phyloP scores from a whole-genome alignment of 2,888 invertebrate species.

The Chaitophorus viminalis region DNA sequence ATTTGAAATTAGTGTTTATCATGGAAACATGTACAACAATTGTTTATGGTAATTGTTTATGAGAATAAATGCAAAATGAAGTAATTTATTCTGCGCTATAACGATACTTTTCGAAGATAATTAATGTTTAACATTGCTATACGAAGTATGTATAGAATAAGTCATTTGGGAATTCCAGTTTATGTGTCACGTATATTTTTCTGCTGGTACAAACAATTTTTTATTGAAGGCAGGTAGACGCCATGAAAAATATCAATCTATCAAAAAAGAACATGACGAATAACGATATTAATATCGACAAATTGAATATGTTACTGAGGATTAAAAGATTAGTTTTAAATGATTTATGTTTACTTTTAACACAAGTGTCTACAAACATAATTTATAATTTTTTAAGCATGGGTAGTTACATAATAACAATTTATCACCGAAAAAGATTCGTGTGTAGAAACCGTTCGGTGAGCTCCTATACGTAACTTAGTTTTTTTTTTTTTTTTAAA shows the following conservation, averaged over 20 bases:
- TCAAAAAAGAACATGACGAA: slow-evolving; percentile 23
- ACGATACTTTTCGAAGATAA: background rate
- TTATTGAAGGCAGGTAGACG: slow-evolving; percentile 16
- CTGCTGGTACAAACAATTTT: background rate
- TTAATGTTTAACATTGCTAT: background rate
- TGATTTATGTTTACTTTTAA: slow-evolving; percentile 2
- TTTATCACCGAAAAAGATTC: background rate
- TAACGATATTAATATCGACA: slow-evolving; percentile 29
- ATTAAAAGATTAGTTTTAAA: slow-evolving; percentile 42
- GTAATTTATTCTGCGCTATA: background rate
- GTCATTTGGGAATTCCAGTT: slow-evolving; percentile 26
- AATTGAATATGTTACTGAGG: slow-evolving; percentile 30
- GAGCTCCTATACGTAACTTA: too few relatives aligned
- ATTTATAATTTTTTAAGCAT: background rate
- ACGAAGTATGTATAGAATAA: background rate
- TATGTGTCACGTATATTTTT: slow-evolving; percentile 1
- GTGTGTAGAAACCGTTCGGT: background rate
- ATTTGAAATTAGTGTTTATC: slow-evolving; percentile 17
- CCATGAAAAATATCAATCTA: slow-evolving; percentile 38
- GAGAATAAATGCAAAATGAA: too few relatives aligned
- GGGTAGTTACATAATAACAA: background rate
- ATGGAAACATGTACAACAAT: background rate
- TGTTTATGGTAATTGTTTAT: background rate
- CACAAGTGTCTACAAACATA: background rate
- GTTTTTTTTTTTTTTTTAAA: background rate